These are phyloP conservation scores for Hyperopisus bebe DNA, from an alignment of 2,113 vertebrate genomes.

Conservation along the genomic window DNA sequence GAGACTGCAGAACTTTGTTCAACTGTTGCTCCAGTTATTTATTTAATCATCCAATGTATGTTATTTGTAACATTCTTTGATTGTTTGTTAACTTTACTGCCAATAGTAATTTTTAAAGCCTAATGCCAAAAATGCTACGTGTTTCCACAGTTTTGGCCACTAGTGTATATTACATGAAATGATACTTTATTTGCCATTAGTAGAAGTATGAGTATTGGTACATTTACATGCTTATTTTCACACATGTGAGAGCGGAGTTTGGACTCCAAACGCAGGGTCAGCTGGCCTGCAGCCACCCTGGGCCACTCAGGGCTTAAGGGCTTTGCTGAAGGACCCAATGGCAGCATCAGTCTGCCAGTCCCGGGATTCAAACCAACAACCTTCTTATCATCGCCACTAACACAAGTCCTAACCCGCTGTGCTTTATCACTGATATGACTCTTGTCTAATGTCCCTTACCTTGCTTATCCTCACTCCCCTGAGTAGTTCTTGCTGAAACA, in stretches of 20 bases:
- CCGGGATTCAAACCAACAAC: neutral
- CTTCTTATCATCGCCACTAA: neutral
- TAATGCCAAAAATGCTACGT: neutral
- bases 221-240: neutral
- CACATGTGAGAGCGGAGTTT: neutral
- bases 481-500: neutral
- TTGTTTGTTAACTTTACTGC: neutral
- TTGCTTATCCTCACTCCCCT: neutral
- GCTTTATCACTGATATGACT: neutral
- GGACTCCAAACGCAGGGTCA: neutral
- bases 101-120: neutral
- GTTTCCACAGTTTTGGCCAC: neutral
- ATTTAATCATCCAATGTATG: neutral
- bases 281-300: neutral
- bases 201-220: neutral
- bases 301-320: neutral
- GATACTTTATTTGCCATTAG: neutral
- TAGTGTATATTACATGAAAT: neutral
- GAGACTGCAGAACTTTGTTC: neutral
- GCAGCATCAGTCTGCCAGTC: neutral
- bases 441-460: neutral
- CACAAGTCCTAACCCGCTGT: neutral
- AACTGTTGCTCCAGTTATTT: neutral
- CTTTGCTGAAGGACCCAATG: neutral
- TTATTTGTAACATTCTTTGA: neutral